phyloP scores from a whole-genome alignment of 1,140 invertebrate species.

The Drosophila subpulchrella region DNA sequence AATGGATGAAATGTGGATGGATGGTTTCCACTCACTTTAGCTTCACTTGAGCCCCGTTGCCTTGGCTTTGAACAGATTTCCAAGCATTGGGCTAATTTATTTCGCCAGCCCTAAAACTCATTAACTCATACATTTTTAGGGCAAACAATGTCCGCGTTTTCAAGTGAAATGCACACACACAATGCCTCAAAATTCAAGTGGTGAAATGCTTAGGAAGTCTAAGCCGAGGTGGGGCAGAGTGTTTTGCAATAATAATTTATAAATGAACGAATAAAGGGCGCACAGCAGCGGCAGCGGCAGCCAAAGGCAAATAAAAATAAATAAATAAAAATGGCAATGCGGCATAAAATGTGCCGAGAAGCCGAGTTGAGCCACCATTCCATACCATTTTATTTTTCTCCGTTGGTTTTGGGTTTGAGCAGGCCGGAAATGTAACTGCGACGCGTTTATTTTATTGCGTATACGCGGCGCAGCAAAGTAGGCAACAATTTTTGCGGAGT shows the following conservation, averaged over 20 bases:
- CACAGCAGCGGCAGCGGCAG: slow-evolving; percentile 49
- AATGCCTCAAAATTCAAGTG: slow-evolving; percentile 36
- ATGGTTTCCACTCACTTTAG: slow-evolving; percentile 41
- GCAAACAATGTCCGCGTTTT: slow-evolving; percentile 57
- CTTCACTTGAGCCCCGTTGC: slow-evolving; percentile 29
- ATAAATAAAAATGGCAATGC: slow-evolving; percentile 77
- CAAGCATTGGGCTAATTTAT: slow-evolving; percentile 52
- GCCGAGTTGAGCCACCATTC: slow-evolving; percentile 35
- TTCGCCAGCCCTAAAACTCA: slow-evolving; percentile 44
- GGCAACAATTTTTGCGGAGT: slow-evolving; percentile 57
- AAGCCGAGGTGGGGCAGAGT: slow-evolving; percentile 24
- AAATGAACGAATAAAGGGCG: slow-evolving; percentile 81
- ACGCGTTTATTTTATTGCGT: slow-evolving; percentile 82
- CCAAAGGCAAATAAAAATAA: slow-evolving; percentile 71
- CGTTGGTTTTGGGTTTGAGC: slow-evolving; percentile 14
- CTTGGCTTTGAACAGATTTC: slow-evolving; percentile 42
- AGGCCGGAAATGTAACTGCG: slow-evolving; percentile 73
- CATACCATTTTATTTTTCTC: slow-evolving; percentile 11
- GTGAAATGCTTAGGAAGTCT: slow-evolving; percentile 35
- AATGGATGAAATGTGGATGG: slow-evolving; percentile 22
- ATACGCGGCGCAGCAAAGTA: slow-evolving; percentile 71
- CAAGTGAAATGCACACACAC: slow-evolving; percentile 52
- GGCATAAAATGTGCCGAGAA: slow-evolving; percentile 75
- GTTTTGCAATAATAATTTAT: slow-evolving; percentile 79
- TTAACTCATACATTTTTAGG: slow-evolving; percentile 67